Base-by-base conservation (phyloP, 2,888 invertebrate genomes). In the Drosophila helvetica region DNA sequence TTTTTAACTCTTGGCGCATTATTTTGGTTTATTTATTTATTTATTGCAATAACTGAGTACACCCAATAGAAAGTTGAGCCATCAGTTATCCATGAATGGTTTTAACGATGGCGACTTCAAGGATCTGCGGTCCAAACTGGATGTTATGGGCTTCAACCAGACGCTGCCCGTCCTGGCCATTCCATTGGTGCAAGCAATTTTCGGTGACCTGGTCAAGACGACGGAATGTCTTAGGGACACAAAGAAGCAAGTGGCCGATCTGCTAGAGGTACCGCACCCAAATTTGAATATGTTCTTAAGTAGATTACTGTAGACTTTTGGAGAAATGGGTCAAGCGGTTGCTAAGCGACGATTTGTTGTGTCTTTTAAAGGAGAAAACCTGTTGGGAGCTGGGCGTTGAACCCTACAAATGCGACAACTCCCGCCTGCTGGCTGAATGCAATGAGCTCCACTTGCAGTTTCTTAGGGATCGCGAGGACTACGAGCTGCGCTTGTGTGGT, bases 151-250 rank as follows among this genome's bases (percentile, higher is more conserved):
- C 1, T 98, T 97, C 90, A 94, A 94, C 50, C 96, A 97, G 88
- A 93, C 94, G 1, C 93, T 98, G 73, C 95, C 95, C 0, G 91
- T 95, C 15, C 96, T 97, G 74, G 95, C 96, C 50, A 93, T 97
- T 46, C 95, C 96, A 43, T 92, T 98, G 74, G 96, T 97, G 77
- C 96, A 96, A 92, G 95, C 94, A 88, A 91, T 98, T 66, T 93
- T 98, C 59, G 95, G 95, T 50, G 98, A 98, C 92, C 93, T 98
- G 66, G 93, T 97, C 70, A 96, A 96, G 90, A 97, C 97, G 9
- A 98, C 97, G n/a, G 95, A 96, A 79, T 97, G 96, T 89, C 93
- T 98, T 60, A 95, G 96, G 88, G 96, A 97, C 92, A 95, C 96
- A 75, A 97, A 97, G 93, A 93, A 95, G 70, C 92, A 96, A 79